Conservation (phyloP, 2,797 vertebrate species). For the Notolepis coatsorum region DNA sequence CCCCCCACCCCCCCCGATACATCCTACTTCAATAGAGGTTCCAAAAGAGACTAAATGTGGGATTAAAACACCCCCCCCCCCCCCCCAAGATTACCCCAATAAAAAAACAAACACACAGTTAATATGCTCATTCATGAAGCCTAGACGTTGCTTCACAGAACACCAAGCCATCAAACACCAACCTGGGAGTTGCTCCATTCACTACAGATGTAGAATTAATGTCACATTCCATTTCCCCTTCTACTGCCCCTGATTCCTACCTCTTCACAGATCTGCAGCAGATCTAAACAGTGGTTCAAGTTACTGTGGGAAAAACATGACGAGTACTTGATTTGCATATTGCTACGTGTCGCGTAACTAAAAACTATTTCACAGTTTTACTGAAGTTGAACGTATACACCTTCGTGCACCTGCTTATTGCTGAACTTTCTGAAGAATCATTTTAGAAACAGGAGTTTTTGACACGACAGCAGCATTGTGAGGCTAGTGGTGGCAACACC, state of each 20-base stretch:
- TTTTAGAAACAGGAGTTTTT: no score
- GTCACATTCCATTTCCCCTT: slow-evolving; percentile 3
- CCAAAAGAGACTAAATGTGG: slow-evolving; percentile 13
- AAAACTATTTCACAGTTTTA: no score
- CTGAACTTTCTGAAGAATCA: no score
- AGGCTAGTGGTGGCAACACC: no score
- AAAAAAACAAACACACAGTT: slow-evolving; percentile 22
- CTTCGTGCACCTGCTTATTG: no score
- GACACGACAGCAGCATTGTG: no score
- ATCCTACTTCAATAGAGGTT: slow-evolving; percentile 20
- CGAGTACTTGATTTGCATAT: no score
- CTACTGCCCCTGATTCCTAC: slow-evolving; percentile 27
- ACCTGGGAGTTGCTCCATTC: slow-evolving; percentile 30
- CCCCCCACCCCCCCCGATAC: not conserved
- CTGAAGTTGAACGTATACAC: no score
- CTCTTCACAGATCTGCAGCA: slow-evolving; percentile 20
- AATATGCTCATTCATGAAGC: slow-evolving; percentile 28
- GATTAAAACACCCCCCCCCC: not conserved
- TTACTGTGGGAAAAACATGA: slow-evolving; percentile 37
- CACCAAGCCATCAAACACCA: slow-evolving; percentile 19
- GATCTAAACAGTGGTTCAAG: no score
- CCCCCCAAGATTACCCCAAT: slow-evolving; percentile 31
- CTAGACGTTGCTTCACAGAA: slow-evolving; percentile 24
- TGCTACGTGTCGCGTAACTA: no score
- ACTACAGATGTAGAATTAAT: slow-evolving; percentile 36